These are phyloP conservation scores for Serripes groenlandicus DNA, from an alignment of 2,888 invertebrate genomes.

Conservation along the genomic window DNA sequence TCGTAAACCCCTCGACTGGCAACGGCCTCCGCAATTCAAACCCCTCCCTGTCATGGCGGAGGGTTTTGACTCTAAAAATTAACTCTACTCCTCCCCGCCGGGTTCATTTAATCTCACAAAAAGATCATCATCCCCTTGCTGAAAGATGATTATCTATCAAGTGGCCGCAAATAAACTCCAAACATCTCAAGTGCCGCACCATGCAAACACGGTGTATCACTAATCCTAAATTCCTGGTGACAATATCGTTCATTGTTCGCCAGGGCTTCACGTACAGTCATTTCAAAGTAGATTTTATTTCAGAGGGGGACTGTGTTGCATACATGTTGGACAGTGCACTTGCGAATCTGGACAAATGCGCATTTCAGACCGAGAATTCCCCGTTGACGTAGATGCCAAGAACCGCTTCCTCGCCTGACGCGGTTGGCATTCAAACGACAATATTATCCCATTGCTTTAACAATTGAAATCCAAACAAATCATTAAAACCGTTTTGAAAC, in stretches of 20 bases:
- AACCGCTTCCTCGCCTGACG: no score
- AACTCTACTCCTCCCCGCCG: constrained; percentile 45
- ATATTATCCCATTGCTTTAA: constrained; percentile 18
- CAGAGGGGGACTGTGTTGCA: no score
- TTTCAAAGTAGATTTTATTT: no score
- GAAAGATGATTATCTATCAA: constrained; percentile 49
- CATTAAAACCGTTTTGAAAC: constrained; percentile 61
- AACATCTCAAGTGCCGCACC: no score
- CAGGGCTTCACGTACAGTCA: no score
- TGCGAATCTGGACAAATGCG: no score
- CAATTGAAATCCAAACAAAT: constrained; percentile 65
- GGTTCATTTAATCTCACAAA: constrained; percentile 60
- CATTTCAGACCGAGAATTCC: no score
- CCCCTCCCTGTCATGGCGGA: not conserved
- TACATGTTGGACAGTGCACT: no score
- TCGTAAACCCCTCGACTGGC: not conserved
- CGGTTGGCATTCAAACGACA: constrained; percentile 43
- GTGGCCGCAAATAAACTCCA: constrained; percentile 47
- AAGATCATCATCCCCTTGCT: constrained; percentile 15
- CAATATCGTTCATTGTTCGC: no score
- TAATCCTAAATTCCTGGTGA: no score
- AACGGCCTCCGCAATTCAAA: not conserved
- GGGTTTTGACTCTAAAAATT: constrained; percentile 44
- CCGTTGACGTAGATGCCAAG: no score
- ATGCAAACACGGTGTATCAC: no score